Evolutionary conservation across 37 sponge, comb jelly and placozoan genomes (phyloP).

Genomic region (Mnemiopsis leidyi): DNA sequence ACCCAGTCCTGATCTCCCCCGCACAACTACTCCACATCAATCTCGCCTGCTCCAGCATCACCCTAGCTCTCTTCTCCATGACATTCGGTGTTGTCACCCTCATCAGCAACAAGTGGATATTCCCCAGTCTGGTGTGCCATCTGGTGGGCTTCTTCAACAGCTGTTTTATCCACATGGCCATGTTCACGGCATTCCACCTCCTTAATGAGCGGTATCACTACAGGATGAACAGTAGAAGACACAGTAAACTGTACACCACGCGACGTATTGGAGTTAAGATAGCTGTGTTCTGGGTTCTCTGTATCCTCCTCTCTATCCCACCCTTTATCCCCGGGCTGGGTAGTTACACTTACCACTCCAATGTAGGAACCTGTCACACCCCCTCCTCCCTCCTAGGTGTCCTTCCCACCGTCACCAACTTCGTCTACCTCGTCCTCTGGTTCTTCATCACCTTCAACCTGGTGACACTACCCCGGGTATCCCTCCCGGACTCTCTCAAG

Average conservation of each 20-base stretch:
- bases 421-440: not conserved
- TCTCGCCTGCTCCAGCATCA: not conserved
- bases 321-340: constrained; percentile 23
- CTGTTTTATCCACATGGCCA: not conserved
- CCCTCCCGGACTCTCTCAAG: not conserved
- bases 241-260: not conserved
- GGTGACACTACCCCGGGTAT: constrained; percentile 4
- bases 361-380: not conserved
- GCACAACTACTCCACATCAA: constrained; percentile 7
- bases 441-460: constrained; percentile 17
- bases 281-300: not conserved
- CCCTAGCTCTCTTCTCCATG: not conserved
- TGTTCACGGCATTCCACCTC: not conserved
- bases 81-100: constrained; percentile 13
- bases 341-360: not conserved
- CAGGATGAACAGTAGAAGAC: not conserved
- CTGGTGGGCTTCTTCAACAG: constrained; percentile 24
- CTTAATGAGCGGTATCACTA: not conserved
- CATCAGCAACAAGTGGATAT: not conserved
- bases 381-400: not conserved
- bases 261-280: not conserved
- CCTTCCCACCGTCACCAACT: not conserved
- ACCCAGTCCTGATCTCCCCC: constrained; percentile 18
- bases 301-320: not conserved
- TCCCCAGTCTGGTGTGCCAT: not conserved